Percentiles rank a stretch among this genome's conserved stretches.
phyloP scores from a whole-genome alignment of 2,888 invertebrate species.

The Nomada lathburiana region DNA sequence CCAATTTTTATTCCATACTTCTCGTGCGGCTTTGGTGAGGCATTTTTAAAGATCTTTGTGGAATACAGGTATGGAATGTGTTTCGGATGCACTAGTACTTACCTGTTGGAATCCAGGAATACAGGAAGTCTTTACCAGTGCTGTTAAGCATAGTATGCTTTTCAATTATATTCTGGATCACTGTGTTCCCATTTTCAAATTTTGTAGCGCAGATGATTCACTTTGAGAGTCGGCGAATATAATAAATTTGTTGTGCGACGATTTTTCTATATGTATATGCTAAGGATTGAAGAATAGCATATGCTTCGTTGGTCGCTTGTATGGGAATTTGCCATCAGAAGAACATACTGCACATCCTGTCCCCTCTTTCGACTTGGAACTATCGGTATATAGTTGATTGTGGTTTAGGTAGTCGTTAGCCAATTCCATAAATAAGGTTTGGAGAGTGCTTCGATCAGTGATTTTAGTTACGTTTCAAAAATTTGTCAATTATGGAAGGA shows the following conservation, averaged over 20 bases:
- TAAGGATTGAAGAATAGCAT: no score
- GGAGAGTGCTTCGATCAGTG: no score
- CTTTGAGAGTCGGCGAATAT: conserved; percentile 2
- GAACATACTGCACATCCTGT: background rate
- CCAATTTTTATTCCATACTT: background rate
- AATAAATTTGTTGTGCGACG: background rate
- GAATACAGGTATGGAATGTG: no score
- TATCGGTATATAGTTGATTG: background rate
- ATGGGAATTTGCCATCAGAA: no score
- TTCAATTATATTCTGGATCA: conserved; percentile 15
- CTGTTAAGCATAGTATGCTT: background rate
- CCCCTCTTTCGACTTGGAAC: background rate
- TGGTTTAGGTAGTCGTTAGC: no score
- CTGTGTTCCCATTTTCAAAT: conserved; percentile 4
- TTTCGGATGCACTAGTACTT: no score
- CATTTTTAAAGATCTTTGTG: no score
- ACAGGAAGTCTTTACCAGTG: background rate
- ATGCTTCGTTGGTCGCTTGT: no score
- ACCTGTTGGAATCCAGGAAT: conserved; percentile 1
- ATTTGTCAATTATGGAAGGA: no score
- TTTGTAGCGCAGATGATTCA: background rate
- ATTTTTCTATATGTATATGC: background rate
- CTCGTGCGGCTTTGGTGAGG: no score
- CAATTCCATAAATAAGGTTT: no score
- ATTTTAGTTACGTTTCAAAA: no score